Base-by-base conservation (phyloP, 2,797 vertebrate species). In the Danionella dracula region DNA sequence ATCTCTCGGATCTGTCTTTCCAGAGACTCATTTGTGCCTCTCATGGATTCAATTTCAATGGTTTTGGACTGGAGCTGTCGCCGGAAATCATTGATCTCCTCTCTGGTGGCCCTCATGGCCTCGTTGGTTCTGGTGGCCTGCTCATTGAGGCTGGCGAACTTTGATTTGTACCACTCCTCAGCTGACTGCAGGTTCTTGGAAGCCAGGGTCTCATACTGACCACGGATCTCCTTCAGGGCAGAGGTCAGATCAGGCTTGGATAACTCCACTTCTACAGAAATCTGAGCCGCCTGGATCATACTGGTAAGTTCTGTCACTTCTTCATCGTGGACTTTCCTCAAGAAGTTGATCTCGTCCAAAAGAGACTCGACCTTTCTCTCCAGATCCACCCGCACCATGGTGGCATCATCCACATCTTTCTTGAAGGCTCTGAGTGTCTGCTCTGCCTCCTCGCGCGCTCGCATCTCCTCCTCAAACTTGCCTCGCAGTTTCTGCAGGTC, bases 141-240 rank as follows among this genome's bases (percentile, higher is more conserved):
- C 66, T 92, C 86, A 4, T 83, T 89, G 49, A 92, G 78, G 70
- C 88, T 85, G 71, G 87, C 86, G 62, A 88, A 90, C 82, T 90
- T 90, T 57, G 88, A 79, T 69, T 90, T 89, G 87, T 91, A 92
- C 91, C 91, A 92, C 68, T 90, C 91, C 61, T 92, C 91, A 1
- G 91, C 88, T 0, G 90, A 88, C 62, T 91, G 89, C 66, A 90
- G 82, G 79, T 92, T 92, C 77, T 90, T 88, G 31, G 88, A 87
- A 15, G 91, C 89, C 76, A 93, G 79, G 9, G 65, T 81, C 72
- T 92, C 89, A 56, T 91, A 92, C 73, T 91, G 90, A 6, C 79
- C 76, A 11, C 91, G 86, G 68, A 93, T 90, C 70, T 92, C 91
- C 27, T 88, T 79, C 65, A 93, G 76, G 1, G 90, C 91, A 2